Percentiles rank a stretch among this genome's conserved stretches.
Conservation (phyloP, 1,140 invertebrate species). For the Lepidurus packardi region DNA sequence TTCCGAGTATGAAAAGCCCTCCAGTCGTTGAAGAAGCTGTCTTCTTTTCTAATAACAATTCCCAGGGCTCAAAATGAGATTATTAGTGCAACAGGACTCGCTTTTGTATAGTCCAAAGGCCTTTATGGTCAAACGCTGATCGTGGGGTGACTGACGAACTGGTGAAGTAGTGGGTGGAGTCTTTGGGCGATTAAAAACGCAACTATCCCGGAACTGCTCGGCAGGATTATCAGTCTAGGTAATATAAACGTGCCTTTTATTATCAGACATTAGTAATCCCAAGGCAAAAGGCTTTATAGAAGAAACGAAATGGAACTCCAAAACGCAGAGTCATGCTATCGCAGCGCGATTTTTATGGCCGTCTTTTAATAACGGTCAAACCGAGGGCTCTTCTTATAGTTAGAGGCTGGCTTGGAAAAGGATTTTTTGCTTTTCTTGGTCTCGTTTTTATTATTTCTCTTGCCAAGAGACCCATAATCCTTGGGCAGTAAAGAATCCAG, state of each 20-base stretch:
- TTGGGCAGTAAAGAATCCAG: slow-evolving; percentile 8
- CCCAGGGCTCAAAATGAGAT: not conserved
- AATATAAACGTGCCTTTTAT: slow-evolving; percentile 4
- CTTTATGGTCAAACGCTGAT: not conserved
- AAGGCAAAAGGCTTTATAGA: slow-evolving; percentile 1
- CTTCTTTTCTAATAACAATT: too few species aligned
- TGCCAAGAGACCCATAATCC: slow-evolving; percentile 14
- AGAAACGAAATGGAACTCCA: not conserved
- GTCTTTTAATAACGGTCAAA: slow-evolving; percentile 19
- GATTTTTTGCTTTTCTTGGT: not conserved
- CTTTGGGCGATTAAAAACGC: not conserved
- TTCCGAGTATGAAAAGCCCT: too few species aligned
- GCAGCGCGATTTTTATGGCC: slow-evolving; percentile 1
- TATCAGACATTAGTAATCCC: slow-evolving; percentile 11
- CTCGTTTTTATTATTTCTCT: slow-evolving; percentile 13
- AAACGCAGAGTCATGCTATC: slow-evolving; percentile 21
- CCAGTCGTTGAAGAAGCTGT: too few species aligned
- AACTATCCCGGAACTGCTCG: not conserved
- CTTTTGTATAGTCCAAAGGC: not conserved
- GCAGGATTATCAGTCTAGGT: not conserved
- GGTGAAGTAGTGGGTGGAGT: not conserved
- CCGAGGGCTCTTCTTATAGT: not conserved
- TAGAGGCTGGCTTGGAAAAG: not conserved
- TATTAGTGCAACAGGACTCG: not conserved
- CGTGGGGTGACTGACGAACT: not conserved